phyloP scores from a whole-genome alignment of 2,888 invertebrate genomes.

The Dichetophora obliterata region DNA sequence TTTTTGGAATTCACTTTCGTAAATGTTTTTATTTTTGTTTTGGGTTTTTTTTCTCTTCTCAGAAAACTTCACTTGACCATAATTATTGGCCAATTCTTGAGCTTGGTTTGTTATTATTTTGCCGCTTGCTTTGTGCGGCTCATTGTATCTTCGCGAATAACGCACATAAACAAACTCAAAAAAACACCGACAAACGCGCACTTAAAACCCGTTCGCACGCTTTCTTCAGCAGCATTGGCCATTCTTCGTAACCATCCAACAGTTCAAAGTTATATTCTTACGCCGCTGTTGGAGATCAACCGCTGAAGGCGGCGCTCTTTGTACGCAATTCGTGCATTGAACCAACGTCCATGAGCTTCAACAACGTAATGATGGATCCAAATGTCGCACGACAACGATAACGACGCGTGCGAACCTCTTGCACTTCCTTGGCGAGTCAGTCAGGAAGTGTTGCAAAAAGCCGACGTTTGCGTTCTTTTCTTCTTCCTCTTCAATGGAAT shows the following conservation, averaged over 20 bases:
- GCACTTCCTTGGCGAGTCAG: conserved; percentile 12
- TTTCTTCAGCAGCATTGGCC: background rate
- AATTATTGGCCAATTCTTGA: conserved; percentile 1
- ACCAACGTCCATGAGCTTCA: conserved; percentile 37
- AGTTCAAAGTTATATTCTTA: background rate
- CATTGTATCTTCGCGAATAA: conserved; percentile 22
- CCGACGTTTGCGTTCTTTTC: conserved; percentile 2
- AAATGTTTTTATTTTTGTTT: background rate
- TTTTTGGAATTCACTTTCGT: background rate
- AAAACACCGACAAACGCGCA: conserved; percentile 37
- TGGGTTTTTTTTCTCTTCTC: background rate
- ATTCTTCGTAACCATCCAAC: background rate
- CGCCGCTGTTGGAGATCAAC: conserved; percentile 33
- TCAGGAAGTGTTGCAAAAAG: conserved; percentile 12
- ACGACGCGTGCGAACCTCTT: background rate
- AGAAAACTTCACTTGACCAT: conserved; percentile 3
- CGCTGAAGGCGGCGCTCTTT: conserved; percentile 36
- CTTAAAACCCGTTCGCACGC: conserved; percentile 36
- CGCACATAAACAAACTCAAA: conserved; percentile 36
- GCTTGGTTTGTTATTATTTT: background rate
- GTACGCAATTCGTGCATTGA: conserved; percentile 38
- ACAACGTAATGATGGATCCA: conserved; percentile 17
- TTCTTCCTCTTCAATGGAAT: background rate
- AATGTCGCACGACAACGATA: background rate
- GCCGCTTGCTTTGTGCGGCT: conserved; percentile 31